These are phyloP conservation scores for Anoplius nigerrimus DNA, from an alignment of 2,888 invertebrate species.

Conservation along the genomic window DNA sequence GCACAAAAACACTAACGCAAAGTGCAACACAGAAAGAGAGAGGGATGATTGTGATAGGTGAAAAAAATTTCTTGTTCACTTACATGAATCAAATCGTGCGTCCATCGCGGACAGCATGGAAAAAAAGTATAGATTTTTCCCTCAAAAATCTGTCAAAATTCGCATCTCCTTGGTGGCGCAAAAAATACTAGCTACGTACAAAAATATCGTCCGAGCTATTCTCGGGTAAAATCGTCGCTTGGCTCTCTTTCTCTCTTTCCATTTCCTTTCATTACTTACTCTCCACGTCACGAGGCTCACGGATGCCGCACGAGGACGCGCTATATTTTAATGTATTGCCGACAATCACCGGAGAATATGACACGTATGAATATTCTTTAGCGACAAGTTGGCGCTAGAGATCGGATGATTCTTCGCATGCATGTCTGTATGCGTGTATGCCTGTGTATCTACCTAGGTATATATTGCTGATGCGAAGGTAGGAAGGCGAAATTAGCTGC, in stretches of 20 bases:
- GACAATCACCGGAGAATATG: no score
- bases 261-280: no score
- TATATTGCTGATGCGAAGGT: no score
- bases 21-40: conserved; percentile 55
- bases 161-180: conserved; percentile 54
- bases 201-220: conserved; percentile 31
- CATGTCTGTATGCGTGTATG: no score
- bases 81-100: conserved; percentile 70
- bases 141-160: conserved; percentile 71
- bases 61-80: conserved; percentile 68
- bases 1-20: conserved; percentile 54
- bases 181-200: conserved; percentile 59
- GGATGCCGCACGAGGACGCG: no score
- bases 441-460: no score
- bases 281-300: no score
- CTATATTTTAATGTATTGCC: no score
- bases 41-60: conserved; percentile 58
- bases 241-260: background rate
- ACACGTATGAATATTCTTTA: no score
- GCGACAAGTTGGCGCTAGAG: no score
- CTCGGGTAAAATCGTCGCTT: conserved; percentile 5
- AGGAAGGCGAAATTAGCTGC: no score
- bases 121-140: conserved; percentile 71
- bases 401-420: no score
- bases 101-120: conserved; percentile 72